Percentiles rank a stretch among this genome's conserved stretches.
Conservation (phyloP, 1,140 invertebrate genomes). For the Drosophila trapezifrons region DNA sequence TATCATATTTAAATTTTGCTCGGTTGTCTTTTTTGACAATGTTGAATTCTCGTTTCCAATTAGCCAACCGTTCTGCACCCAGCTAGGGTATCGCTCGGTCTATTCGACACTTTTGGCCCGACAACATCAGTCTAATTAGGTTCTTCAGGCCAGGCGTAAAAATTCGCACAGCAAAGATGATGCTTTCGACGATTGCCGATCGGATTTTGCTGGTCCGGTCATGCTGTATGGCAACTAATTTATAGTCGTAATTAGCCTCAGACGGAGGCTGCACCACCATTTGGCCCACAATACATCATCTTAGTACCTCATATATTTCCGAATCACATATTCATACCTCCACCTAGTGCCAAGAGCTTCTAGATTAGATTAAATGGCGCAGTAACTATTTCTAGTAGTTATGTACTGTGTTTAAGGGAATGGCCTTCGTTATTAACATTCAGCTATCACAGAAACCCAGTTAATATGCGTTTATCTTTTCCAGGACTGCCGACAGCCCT, state of each 20-base stretch:
- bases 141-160: constrained; percentile 55
- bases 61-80: constrained; percentile 49
- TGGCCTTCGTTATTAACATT: neutral
- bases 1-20: constrained; percentile 51
- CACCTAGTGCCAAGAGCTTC: constrained; percentile 22
- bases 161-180: constrained; percentile 36
- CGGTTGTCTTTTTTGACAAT: constrained; percentile 24
- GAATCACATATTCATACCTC: constrained; percentile 10
- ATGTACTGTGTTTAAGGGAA: constrained; percentile 12
- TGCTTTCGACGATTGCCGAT: constrained; percentile 27
- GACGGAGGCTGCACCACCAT: constrained; percentile 37
- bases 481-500: constrained; percentile 96
- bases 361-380: constrained; percentile 33
- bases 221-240: constrained; percentile 70
- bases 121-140: constrained; percentile 51
- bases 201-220: constrained; percentile 47
- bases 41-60: constrained; percentile 51
- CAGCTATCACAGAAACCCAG: neutral
- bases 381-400: constrained; percentile 36
- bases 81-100: constrained; percentile 7
- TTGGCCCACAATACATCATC: constrained; percentile 63
- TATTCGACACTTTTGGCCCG: constrained; percentile 37
- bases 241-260: constrained; percentile 73
- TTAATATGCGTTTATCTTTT: constrained; percentile 3
- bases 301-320: constrained; percentile 10